Base-by-base conservation (phyloP, 2,888 invertebrate species). In the Tanytarsus gracilentus region DNA sequence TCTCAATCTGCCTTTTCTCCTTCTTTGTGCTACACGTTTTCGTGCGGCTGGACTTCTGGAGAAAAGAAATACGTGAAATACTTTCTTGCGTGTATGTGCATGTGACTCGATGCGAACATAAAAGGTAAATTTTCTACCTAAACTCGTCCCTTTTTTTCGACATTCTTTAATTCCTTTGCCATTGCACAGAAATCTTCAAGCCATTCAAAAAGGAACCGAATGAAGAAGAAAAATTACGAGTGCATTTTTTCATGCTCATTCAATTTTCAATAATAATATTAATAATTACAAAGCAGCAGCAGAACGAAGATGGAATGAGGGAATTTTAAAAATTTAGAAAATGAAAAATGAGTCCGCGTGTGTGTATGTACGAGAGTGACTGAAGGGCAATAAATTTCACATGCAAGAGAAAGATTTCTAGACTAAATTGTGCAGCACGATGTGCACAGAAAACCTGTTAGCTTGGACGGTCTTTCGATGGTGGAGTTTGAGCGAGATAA, bases 241-340 rank as follows among this genome's bases (percentile, higher is more conserved):
- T 44, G 44, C 44, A 44, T 44, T 44, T 44, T 44, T 58, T 58
- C 58, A 58, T 58, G 58, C 40, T 58, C 48, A 30, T 58, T 58
- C 25, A 58, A 44, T 58, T 58, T 40, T 48, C 55, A 26, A 48
- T 58, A 44, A 11, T 16, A n/a, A n/a, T 44, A 44, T 48, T 58
- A 29, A 58, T 48, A 29, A 40, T 18, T 14, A 40, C 30, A 48
- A 44, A 58, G 25, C 5, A 26, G 49, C 14, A 49, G 14, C 23
- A 11, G 23, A 14, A 49, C n/a, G 11, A 26, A 27, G 53, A 53
- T 14, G 23, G 18, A 53, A 36, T 6, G 53, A 25, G 40, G 55
- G 26, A 27, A 3, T 14, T 29, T 16, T 8, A 3, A 30, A 14
- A 29, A 29, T 29, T 33, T 33, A 33, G 53, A 36, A 52, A 52